These are phyloP conservation scores for Sciaenops ocellatus DNA, from an alignment of 2,797 vertebrate genomes.

Conservation along the genomic window DNA sequence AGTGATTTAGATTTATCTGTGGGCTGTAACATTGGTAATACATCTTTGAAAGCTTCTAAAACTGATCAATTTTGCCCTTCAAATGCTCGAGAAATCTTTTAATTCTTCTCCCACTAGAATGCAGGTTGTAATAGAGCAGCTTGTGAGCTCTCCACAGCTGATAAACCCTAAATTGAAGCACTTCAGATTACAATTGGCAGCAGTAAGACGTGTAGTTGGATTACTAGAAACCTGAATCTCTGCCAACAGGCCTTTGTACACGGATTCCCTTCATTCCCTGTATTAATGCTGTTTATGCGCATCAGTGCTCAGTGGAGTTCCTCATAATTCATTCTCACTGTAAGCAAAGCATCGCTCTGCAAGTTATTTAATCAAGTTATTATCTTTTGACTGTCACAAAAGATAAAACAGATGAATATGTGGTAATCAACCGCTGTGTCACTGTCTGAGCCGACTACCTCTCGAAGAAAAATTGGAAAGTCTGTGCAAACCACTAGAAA, in stretches of 20 bases:
- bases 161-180: constrained; percentile 10
- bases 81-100: not conserved
- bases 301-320: constrained; percentile 21
- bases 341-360: not conserved
- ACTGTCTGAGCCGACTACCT: constrained; percentile 2
- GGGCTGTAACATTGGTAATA: not conserved
- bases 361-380: constrained; percentile 25
- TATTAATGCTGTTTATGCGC: not conserved
- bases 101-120: not conserved
- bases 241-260: not conserved
- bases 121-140: not conserved
- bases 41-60: not conserved
- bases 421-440: not conserved
- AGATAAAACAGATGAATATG: constrained; percentile 25
- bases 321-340: constrained; percentile 7
- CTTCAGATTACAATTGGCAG: constrained; percentile 4
- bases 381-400: constrained; percentile 28
- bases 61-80: not conserved
- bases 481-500: constrained; percentile 12
- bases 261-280: constrained; percentile 17
- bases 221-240: constrained; percentile 1
- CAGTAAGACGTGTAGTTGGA: constrained; percentile 11
- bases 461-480: constrained; percentile 1
- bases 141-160: not conserved
- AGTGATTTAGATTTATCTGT: not conserved